phyloP scores from a whole-genome alignment of 1,140 invertebrate genomes.

The Centruroides sculpturatus region DNA sequence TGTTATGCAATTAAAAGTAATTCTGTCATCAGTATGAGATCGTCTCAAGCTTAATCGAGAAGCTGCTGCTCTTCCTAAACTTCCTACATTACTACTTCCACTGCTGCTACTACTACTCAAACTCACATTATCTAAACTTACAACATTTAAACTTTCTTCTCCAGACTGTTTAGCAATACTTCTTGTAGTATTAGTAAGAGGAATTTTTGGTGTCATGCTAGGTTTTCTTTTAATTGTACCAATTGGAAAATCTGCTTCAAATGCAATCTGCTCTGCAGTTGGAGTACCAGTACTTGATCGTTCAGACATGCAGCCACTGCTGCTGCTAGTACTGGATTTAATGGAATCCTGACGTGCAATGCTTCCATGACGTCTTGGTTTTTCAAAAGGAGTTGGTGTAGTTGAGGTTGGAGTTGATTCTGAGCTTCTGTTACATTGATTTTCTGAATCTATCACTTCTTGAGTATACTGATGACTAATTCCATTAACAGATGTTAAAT shows the following conservation, averaged over 20 bases:
- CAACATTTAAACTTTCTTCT: slow-evolving; percentile 3
- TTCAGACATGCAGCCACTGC: slow-evolving; percentile 24
- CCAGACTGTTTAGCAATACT: slow-evolving; percentile 32
- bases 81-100: slow-evolving; percentile 14
- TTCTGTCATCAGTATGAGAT: slow-evolving; percentile 25
- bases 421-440: slow-evolving; percentile 9
- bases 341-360: slow-evolving; percentile 18
- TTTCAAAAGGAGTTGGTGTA: slow-evolving; percentile 15
- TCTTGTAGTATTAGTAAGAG: slow-evolving; percentile 75
- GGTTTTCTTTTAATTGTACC: slow-evolving; percentile 27
- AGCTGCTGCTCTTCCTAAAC: slow-evolving; percentile 7
- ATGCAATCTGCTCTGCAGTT: slow-evolving; percentile 25
- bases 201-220: slow-evolving; percentile 43
- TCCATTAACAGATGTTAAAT: slow-evolving; percentile 17
- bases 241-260: slow-evolving; percentile 51
- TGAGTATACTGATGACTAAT: slow-evolving; percentile 13
- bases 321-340: slow-evolving; percentile 19
- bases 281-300: slow-evolving; percentile 30
- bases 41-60: slow-evolving; percentile 21
- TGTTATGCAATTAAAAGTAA: slow-evolving; percentile 17
- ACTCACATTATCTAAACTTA: not conserved
- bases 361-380: slow-evolving; percentile 1
- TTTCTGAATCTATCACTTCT: slow-evolving; percentile 5
- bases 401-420: slow-evolving; percentile 9
- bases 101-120: slow-evolving; percentile 6